Evolutionary conservation across 2,113 vertebrate species (phyloP).

Genomic region (Trematomus loennbergii): DNA sequence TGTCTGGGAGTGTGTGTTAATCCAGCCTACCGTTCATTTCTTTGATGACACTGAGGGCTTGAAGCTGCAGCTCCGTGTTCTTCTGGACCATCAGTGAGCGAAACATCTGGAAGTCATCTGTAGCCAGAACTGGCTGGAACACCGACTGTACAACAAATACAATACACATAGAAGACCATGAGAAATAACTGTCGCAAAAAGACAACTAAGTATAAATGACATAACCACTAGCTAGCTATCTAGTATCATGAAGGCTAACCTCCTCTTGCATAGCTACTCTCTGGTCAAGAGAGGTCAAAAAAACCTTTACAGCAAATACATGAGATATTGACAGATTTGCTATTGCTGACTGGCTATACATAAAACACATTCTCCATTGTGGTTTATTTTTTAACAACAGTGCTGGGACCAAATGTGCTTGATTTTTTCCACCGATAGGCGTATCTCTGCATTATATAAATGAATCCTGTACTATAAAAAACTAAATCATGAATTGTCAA

Average conservation of each 20-base stretch:
- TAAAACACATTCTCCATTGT: neutral
- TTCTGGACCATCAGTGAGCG: slow-evolving; percentile 97
- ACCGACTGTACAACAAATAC: slow-evolving; percentile 81
- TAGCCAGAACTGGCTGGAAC: slow-evolving; percentile 94
- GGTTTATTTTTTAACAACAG: neutral
- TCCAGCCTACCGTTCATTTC: slow-evolving; percentile 90
- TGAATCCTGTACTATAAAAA: neutral
- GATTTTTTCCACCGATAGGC: neutral
- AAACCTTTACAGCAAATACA: neutral
- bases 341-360: neutral
- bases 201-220: neutral
- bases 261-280: neutral
- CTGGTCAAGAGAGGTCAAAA: neutral
- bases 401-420: neutral
- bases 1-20: neutral
- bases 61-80: slow-evolving; percentile 97
- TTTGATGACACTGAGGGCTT: slow-evolving; percentile 95
- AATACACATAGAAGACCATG: neutral
- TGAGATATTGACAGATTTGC: neutral
- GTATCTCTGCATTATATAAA: neutral
- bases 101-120: slow-evolving; percentile 96
- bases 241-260: neutral
- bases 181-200: neutral
- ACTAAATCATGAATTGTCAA: neutral
- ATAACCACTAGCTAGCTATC: neutral